Evolutionary conservation across 2,113 vertebrate genomes (phyloP), one percentile per base, ranked within the genome.

Genomic region (Indicator indicator): DNA sequence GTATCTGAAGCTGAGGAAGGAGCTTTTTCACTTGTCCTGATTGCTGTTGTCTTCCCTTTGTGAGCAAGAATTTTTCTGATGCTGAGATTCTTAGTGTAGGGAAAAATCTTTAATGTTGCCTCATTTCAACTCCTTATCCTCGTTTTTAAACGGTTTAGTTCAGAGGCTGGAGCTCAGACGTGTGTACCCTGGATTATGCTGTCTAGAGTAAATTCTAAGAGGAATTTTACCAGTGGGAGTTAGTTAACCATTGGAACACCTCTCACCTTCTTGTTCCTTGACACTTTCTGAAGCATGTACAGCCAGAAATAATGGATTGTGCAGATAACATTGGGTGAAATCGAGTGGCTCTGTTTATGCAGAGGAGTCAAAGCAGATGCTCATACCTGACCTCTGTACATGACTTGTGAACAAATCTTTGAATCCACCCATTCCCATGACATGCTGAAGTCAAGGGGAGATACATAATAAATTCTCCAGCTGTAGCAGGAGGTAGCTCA

Each of bases 71-170:
- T 72, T 83, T 92, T 50, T 93, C 75, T 75, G 75, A 56, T 86
- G 65, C 56, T 55, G 78, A 76, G 69, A 56, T 94, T 92, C 81
- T 70, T 76, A 70, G 16, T 48, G 18, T 44, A 68, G 78, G 63
- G 33, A 64, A 92, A 81, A 76, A 24, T 55, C 60, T 76, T 64
- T 68, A 70, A 56, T 36, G 27, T 88, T 94, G 72, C 95, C 94
- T 93, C 79, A 86, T 91, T 95, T 95, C 88, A 97, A 94, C 95
- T 94, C 73, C 85, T 95, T 96, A 93, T 96, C 93, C 85, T 94
- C 54, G 40, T 42, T 95, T 95, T 86, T 81, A 95, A 96, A 94
- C 7, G 32, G 87, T 94, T 96, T 94, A 95, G 74, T 81, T 91
- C 76, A 60, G 86, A 91, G 79, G 52, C 62, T 90, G 70, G 40